Evolutionary conservation across 2,888 invertebrate genomes (phyloP).

Genomic region (Acanthosoma haemorrhoidale): DNA sequence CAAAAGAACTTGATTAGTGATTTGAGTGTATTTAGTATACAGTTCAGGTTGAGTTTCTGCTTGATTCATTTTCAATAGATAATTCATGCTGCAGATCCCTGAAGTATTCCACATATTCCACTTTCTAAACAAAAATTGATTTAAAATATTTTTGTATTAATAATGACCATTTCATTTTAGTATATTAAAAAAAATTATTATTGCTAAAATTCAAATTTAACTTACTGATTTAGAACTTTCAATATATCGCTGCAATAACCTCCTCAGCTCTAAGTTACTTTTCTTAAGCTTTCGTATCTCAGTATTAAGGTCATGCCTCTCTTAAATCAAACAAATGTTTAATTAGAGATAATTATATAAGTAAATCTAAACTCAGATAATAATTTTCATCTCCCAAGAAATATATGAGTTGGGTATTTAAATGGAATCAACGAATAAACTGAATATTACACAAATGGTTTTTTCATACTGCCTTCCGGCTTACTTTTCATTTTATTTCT

Average conservation of each 20-base stretch:
- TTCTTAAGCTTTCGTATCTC: slow-evolving; percentile 60
- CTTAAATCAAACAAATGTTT: slow-evolving; percentile 45
- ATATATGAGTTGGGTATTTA: neutral
- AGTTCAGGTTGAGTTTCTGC: neutral
- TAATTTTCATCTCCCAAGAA: no score
- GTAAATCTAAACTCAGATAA: no score
- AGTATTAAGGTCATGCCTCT: slow-evolving; percentile 59
- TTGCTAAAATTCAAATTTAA: neutral
- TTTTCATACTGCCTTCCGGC: no score
- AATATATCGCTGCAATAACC: slow-evolving; percentile 58
- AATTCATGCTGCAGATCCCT: neutral
- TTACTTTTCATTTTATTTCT: no score
- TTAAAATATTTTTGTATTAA: no score
- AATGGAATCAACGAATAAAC: no score
- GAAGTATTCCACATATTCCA: neutral
- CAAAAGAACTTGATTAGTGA: no score
- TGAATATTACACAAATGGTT: no score
- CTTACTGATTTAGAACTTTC: neutral
- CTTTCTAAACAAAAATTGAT: neutral
- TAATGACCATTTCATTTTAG: no score
- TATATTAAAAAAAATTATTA: neutral
- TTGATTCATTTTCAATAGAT: neutral
- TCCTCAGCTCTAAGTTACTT: slow-evolving; percentile 64
- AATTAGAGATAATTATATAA: no score
- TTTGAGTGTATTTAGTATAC: no score